These are phyloP conservation scores for Acipenser transmontanus DNA, from an alignment of 2,797 vertebrate species.

Conservation along the genomic window DNA sequence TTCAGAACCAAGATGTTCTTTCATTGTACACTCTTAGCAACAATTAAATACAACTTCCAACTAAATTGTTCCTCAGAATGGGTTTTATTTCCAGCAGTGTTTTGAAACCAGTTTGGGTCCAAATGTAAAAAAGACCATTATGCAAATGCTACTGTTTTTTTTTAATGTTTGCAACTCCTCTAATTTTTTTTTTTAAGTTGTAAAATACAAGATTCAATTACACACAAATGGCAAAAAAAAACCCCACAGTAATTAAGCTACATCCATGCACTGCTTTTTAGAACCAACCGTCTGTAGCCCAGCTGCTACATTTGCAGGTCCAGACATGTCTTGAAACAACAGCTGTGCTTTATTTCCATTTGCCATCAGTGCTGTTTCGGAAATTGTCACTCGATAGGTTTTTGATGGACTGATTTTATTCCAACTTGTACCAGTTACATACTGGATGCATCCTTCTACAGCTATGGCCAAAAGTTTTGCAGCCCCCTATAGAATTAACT, in stretches of 20 bases:
- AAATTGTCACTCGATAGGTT: constrained; percentile 3
- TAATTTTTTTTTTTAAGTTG: background rate
- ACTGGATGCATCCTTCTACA: background rate
- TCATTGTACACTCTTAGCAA: background rate
- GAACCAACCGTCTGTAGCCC: constrained; percentile 6
- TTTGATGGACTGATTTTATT: constrained; percentile 7
- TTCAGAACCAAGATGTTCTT: no score
- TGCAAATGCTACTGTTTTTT: background rate
- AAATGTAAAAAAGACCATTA: background rate
- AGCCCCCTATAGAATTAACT: no score
- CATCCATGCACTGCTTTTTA: background rate
- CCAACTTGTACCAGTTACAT: background rate
- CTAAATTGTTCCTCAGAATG: background rate
- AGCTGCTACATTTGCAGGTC: constrained; percentile 8
- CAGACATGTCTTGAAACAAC: constrained; percentile 4
- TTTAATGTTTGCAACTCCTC: background rate
- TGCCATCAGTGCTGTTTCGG: constrained; percentile 5
- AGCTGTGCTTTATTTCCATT: constrained; percentile 6
- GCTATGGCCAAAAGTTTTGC: no score
- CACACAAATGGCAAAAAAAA: background rate
- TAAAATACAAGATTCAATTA: background rate
- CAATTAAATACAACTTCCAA: background rate
- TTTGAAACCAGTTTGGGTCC: background rate
- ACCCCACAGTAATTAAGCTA: background rate
- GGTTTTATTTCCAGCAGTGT: background rate